phyloP scores from a whole-genome alignment of 2,888 invertebrate genomes.

The Aproaerema taeniolella region DNA sequence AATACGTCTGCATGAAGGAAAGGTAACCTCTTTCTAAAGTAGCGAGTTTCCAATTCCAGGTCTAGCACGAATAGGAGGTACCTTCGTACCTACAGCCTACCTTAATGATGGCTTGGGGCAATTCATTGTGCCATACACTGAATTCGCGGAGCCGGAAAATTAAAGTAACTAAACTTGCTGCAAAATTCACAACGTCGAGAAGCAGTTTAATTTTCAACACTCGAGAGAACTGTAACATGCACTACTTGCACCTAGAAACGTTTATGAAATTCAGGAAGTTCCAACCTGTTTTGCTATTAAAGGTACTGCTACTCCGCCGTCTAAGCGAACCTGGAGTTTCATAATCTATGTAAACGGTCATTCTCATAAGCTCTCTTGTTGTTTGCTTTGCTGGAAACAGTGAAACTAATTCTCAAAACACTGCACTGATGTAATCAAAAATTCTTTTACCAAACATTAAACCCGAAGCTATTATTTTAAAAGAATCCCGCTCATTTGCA shows the following conservation, averaged over 20 bases:
- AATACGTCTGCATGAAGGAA: too few relatives aligned
- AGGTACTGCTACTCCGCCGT: neutral
- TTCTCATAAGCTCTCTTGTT: too few relatives aligned
- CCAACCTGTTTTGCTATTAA: conserved; percentile 1
- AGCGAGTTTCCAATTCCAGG: too few relatives aligned
- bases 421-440: too few relatives aligned
- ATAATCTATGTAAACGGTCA: conserved; percentile 6
- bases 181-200: conserved; percentile 26
- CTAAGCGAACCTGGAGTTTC: neutral
- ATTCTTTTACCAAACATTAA: too few relatives aligned
- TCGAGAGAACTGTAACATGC: neutral
- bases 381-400: too few relatives aligned
- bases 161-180: conserved; percentile 54
- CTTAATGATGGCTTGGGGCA: conserved; percentile 59
- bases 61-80: neutral
- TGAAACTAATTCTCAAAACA: too few relatives aligned
- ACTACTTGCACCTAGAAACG: neutral
- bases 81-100: too few relatives aligned
- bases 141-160: conserved; percentile 53
- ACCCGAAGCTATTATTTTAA: too few relatives aligned
- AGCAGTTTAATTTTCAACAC: conserved; percentile 30
- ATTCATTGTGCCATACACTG: conserved; percentile 47
- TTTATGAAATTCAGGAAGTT: neutral
- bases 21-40: too few relatives aligned
- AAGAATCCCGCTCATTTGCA: too few relatives aligned